Evolutionary conservation across 2,888 invertebrate genomes (phyloP).

Genomic region (Dexiosoma caninum): DNA sequence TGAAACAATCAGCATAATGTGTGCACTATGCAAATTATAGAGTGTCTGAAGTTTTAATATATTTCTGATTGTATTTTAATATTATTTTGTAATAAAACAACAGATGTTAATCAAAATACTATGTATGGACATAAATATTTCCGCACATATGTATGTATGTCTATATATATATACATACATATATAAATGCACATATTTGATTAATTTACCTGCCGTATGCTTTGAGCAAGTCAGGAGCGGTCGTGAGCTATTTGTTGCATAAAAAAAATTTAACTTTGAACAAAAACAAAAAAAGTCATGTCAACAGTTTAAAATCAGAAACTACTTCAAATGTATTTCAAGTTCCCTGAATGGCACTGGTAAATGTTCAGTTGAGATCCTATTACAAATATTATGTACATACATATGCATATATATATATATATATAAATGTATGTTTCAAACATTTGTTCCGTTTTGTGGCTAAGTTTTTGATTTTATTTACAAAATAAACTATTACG

Average conservation of each 20-base stretch:
- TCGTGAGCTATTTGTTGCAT: conserved; percentile 46
- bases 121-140: not conserved
- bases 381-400: not conserved
- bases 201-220: conserved; percentile 50
- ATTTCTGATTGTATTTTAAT: conserved; percentile 22
- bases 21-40: not conserved
- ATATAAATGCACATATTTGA: conserved; percentile 21
- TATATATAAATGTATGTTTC: too few relatives aligned
- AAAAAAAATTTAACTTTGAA: not conserved
- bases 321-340: conserved; percentile 1
- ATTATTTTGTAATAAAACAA: conserved; percentile 4
- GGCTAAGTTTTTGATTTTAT: not conserved
- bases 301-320: conserved; percentile 5
- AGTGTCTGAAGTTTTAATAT: conserved; percentile 20
- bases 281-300: conserved; percentile 13
- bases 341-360: conserved; percentile 18
- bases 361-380: conserved; percentile 1
- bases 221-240: conserved; percentile 55
- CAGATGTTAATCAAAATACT: conserved; percentile 40
- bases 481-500: not conserved
- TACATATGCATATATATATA: too few relatives aligned
- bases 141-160: not conserved
- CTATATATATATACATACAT: not conserved
- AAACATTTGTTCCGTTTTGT: not conserved
- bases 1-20: not conserved